Base-by-base conservation (phyloP, 2,113 vertebrate species). In the Triplophysa dalaica region DNA sequence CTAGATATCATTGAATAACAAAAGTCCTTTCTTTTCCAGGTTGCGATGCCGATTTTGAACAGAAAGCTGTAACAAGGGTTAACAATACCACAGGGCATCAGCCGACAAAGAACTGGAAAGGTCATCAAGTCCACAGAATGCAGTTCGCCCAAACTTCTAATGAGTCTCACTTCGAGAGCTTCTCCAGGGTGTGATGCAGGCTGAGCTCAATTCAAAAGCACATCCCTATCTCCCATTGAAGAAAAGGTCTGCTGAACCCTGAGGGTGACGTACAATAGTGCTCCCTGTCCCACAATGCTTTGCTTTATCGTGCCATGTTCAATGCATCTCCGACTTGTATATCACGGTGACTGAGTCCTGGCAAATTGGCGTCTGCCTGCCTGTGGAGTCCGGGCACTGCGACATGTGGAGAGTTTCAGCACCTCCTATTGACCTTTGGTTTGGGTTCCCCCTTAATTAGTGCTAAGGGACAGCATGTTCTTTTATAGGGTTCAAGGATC, bases 391-490 rank as follows among this genome's bases (percentile, higher is more conserved):
- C 24, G 60, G 66, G 19, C 22, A 52, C 29, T 48, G 14, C 12
- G 61, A 70, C 52, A 38, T 79, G 26, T 19, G 66, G 45, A 66
- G 43, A 16, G 3, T 24, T 67, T 87, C 81, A 88, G 82, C 73
- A 78, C 85, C 82, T 81, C 80, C 80, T 75, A 86, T 70, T 79
- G 81, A 67, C 85, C 84, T 87, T 82, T 86, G 83, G 75, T 75
- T 84, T 84, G 70, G 87, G 81, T 86, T 89, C 90, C 83, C 19
- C 6, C 12, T 75, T 69, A 79, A 79, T 79, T 79, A 79, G 65
- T 58, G 68, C 19, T 10, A 4, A 43, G 65, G 38, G 43, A 66
- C 68, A 50, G 54, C 54, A 75, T 79, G 54, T 74, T 29, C 56
- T 79, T 83, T 38, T 12, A 21, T 52, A 24, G 3, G 64, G 62